phyloP scores from a whole-genome alignment of 2,888 invertebrate species.

The Punctoribates punctum region DNA sequence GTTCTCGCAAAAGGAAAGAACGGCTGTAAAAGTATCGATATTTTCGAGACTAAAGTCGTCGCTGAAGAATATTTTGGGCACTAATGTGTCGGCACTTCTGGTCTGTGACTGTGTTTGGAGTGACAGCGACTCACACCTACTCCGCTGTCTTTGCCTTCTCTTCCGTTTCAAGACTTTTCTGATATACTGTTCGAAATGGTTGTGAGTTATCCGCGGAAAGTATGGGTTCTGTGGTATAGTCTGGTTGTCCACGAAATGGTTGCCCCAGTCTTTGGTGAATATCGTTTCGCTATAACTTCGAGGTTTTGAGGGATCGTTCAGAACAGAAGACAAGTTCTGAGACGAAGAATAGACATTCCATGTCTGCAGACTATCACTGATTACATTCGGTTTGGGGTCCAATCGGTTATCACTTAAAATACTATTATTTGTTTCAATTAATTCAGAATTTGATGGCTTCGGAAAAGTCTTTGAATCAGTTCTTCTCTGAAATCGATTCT shows the following conservation, averaged over 20 bases:
- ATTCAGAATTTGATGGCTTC: constrained; percentile 18
- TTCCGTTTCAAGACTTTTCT: constrained; percentile 58
- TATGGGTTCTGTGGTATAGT: constrained; percentile 72
- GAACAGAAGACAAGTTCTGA: constrained; percentile 89
- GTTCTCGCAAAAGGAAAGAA: neutral
- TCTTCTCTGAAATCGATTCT: neutral
- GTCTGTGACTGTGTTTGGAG: constrained; percentile 27
- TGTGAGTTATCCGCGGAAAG: constrained; percentile 74
- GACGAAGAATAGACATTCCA: constrained; percentile 88
- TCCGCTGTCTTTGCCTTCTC: constrained; percentile 1
- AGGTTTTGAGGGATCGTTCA: constrained; percentile 78
- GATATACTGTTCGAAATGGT: constrained; percentile 82
- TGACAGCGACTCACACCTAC: constrained; percentile 12
- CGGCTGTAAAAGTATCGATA: constrained; percentile 67
- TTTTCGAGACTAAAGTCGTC: constrained; percentile 73
- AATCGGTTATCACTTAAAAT: neutral
- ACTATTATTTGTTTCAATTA: neutral
- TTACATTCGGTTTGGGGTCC: constrained; percentile 18
- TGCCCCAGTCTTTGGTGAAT: constrained; percentile 97
- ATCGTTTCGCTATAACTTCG: constrained; percentile 78
- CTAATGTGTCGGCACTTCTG: constrained; percentile 40
- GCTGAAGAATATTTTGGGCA: constrained; percentile 67
- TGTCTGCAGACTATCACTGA: constrained; percentile 43
- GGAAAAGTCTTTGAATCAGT: neutral
- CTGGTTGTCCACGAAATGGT: constrained; percentile 76